A percentile compares a stretch with the other conserved stretches of the same genome.
phyloP scores from a whole-genome alignment of 1,140 invertebrate species.

The Drosophila nigrodunni region DNA sequence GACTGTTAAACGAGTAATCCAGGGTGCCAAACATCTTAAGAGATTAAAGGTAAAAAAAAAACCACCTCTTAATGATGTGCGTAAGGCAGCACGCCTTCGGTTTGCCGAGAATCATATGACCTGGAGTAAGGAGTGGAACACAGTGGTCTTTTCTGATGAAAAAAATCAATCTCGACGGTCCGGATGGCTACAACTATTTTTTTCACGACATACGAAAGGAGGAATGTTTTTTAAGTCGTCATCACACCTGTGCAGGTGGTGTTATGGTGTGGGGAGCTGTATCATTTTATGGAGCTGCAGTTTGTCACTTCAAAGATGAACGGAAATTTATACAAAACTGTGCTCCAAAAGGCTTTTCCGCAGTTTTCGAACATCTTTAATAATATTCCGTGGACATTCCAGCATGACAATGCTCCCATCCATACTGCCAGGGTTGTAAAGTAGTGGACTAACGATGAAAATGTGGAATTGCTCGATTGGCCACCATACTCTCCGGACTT shows the following conservation, averaged over 20 bases:
- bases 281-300: conserved; percentile 8
- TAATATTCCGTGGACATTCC: neutral
- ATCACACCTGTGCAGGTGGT: neutral
- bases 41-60: conserved; percentile 12
- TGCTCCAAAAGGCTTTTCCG: conserved; percentile 5
- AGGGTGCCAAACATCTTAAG: conserved; percentile 6
- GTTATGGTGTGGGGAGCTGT: conserved; percentile 8
- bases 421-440: neutral
- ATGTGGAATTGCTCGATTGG: conserved; percentile 3
- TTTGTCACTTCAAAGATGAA: conserved; percentile 9
- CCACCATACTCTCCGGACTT: conserved; percentile 5
- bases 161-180: conserved; percentile 19
- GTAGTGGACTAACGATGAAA: neutral
- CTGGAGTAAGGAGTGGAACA: conserved; percentile 12
- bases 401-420: conserved; percentile 7
- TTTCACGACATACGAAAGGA: conserved; percentile 14
- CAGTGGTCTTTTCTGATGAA: conserved; percentile 15
- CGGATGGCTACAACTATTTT: conserved; percentile 8
- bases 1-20: conserved; percentile 6
- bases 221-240: neutral
- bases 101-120: conserved; percentile 3
- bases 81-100: neutral
- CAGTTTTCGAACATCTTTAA: neutral
- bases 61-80: conserved; percentile 5
- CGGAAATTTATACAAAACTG: neutral